These are phyloP conservation scores for Rhineura floridana DNA, from an alignment of 2,113 vertebrate species.

Conservation along the genomic window DNA sequence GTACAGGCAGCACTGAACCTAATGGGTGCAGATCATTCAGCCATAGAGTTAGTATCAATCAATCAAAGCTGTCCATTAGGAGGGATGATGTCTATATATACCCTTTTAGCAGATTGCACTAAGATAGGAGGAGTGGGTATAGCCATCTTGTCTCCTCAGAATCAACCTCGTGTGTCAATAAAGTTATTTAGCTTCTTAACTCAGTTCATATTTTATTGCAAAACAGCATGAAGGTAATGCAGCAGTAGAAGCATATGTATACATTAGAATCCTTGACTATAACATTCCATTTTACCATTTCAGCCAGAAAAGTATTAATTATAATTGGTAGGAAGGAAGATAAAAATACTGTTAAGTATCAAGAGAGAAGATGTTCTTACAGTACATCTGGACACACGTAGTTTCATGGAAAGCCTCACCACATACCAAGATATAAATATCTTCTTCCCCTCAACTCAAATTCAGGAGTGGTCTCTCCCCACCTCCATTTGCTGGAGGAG, in stretches of 20 bases:
- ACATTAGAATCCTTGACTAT: slow-evolving; percentile 31
- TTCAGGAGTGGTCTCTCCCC: background rate
- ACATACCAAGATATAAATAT: background rate
- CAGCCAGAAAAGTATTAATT: background rate
- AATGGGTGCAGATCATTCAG: background rate
- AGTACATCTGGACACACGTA: background rate
- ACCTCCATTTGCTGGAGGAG: background rate
- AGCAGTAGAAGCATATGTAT: slow-evolving; percentile 7
- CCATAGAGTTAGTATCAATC: background rate
- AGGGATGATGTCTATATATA: background rate
- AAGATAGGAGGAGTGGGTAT: background rate
- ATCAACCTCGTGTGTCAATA: background rate
- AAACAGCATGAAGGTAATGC: background rate
- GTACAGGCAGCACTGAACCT: background rate
- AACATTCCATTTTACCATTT: background rate
- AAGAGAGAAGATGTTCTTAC: background rate
- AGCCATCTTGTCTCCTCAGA: background rate
- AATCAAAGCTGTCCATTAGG: background rate
- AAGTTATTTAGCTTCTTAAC: slow-evolving; percentile 27
- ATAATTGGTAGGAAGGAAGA: slow-evolving; percentile 23
- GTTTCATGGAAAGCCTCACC: background rate
- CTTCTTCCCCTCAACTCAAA: background rate
- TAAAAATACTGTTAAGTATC: background rate
- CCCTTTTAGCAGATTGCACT: background rate
- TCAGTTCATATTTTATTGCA: background rate